A percentile compares a stretch with the other conserved stretches of the same genome.
These are phyloP conservation scores for Acanthisitta chloris DNA, from an alignment of 2,113 vertebrate genomes.

Conservation along the genomic window DNA sequence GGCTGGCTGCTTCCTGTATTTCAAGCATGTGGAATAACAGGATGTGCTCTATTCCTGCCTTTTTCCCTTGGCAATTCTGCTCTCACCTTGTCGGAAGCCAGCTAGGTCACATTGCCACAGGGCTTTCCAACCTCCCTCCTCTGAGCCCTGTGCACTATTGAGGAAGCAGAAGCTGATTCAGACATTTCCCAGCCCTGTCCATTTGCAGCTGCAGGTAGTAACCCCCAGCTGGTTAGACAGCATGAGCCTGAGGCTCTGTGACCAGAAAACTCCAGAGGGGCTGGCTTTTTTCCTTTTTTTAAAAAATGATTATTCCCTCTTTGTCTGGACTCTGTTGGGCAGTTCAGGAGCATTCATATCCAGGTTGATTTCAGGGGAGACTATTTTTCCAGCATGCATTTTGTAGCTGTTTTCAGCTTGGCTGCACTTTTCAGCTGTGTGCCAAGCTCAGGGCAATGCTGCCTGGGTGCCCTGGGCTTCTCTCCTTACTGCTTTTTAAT, in stretches of 20 bases:
- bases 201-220: not conserved
- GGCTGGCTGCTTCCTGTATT: not conserved
- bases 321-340: not conserved
- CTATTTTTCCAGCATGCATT: not conserved
- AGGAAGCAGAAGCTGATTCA: not conserved
- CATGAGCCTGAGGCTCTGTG: not conserved
- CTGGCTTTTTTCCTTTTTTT: not conserved
- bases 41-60: not conserved
- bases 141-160: fast-evolving
- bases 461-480: not conserved
- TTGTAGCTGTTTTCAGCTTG: not conserved
- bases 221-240: not conserved
- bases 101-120: not conserved
- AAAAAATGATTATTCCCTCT: not conserved
- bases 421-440: not conserved
- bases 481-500: not conserved
- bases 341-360: not conserved
- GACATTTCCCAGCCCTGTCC: not conserved
- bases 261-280: not conserved
- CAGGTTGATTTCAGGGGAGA: not conserved
- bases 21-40: slow-evolving; percentile 15
- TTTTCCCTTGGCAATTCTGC: not conserved
- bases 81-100: not conserved
- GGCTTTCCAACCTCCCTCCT: not conserved
- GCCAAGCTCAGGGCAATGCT: not conserved